phyloP scores from a whole-genome alignment of 2,888 invertebrate genomes.

The Hirtodrosophila cameraria region DNA sequence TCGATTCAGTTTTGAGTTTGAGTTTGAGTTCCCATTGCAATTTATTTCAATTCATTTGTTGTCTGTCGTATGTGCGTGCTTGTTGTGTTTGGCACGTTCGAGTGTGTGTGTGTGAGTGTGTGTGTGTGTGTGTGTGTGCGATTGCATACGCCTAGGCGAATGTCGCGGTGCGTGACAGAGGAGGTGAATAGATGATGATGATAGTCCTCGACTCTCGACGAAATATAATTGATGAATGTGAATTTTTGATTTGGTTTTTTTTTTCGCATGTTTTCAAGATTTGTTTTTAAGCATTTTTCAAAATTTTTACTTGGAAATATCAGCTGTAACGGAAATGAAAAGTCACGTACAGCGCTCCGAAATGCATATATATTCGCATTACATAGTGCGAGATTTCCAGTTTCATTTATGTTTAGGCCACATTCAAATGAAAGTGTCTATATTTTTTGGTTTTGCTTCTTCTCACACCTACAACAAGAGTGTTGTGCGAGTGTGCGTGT shows the following conservation, averaged over 20 bases:
- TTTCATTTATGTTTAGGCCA: constrained; percentile 7
- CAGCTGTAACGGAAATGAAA: constrained; percentile 58
- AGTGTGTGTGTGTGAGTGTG: constrained; percentile 1
- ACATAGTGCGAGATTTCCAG: constrained; percentile 2
- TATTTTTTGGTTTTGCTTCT: constrained; percentile 12
- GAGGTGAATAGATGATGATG: constrained; percentile 16
- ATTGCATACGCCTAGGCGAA: constrained; percentile 9
- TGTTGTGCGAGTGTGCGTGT: constrained; percentile 1
- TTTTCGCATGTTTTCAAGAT: no score
- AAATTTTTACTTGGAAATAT: constrained; percentile 21
- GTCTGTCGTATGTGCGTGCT: constrained; percentile 36
- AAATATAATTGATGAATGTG: constrained; percentile 65
- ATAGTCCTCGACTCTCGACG: constrained; percentile 11
- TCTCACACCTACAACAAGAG: constrained; percentile 40
- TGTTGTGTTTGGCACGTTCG: constrained; percentile 49
- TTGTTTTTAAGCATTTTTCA: neutral
- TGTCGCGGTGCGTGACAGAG: constrained; percentile 29
- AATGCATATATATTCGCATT: neutral
- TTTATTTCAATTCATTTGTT: neutral
- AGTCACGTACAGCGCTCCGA: constrained; percentile 65
- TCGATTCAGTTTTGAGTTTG: no score
- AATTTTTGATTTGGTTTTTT: constrained; percentile 26
- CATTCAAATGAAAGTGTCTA: constrained; percentile 17
- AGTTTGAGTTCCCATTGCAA: constrained; percentile 6
- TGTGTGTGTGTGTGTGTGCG: constrained; percentile 1